phyloP scores from a whole-genome alignment of 1,140 invertebrate genomes.

The Colletes latitarsis region DNA sequence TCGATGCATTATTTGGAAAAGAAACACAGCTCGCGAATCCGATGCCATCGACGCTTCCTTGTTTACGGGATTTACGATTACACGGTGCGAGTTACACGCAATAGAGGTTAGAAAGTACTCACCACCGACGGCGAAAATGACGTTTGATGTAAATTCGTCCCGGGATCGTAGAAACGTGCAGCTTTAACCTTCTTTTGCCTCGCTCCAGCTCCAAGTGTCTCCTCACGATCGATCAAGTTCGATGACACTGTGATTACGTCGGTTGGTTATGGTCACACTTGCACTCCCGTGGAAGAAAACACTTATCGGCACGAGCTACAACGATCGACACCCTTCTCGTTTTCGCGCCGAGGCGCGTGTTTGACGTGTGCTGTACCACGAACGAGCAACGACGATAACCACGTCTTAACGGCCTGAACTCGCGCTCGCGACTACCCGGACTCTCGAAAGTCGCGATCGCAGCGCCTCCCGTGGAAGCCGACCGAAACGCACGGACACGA shows the following conservation, averaged over 20 bases:
- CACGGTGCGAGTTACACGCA: no score
- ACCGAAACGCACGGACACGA: conserved; percentile 41
- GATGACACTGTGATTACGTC: conserved; percentile 40
- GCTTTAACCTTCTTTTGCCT: background rate
- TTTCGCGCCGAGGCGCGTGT: conserved; percentile 41
- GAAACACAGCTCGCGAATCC: background rate
- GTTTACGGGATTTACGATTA: background rate
- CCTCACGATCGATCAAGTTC: conserved; percentile 42
- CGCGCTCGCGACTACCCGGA: conserved; percentile 67
- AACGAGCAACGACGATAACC: conserved; percentile 17
- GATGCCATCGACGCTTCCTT: background rate
- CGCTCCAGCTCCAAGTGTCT: background rate
- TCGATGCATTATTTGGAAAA: background rate
- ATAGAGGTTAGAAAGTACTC: conserved; percentile 14
- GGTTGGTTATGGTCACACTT: conserved; percentile 22
- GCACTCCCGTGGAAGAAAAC: conserved; percentile 40
- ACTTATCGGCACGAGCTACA: conserved; percentile 24
- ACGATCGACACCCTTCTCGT: conserved; percentile 33
- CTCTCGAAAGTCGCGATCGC: conserved; percentile 3
- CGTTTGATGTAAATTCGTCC: conserved; percentile 25
- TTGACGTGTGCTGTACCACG: conserved; percentile 45
- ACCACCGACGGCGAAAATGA: conserved; percentile 42
- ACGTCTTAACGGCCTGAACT: conserved; percentile 57
- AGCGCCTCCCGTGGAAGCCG: conserved; percentile 53
- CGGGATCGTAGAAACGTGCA: background rate